phyloP scores from a whole-genome alignment of 2,797 vertebrate species.

The Parambassis ranga region DNA sequence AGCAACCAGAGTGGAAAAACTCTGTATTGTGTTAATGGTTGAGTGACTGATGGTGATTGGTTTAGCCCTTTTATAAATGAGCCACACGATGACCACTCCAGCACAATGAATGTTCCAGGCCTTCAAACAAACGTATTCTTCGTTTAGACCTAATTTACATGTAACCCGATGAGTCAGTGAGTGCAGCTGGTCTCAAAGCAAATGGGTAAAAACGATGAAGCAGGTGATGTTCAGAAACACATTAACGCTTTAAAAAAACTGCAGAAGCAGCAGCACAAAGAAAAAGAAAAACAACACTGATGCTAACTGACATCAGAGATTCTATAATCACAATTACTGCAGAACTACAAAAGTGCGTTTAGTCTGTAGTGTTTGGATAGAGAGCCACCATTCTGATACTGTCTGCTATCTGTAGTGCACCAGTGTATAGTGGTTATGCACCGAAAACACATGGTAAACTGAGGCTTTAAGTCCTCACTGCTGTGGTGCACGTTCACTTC shows the following conservation, averaged over 20 bases:
- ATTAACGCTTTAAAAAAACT: constrained; percentile 12
- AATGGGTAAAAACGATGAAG: constrained; percentile 10
- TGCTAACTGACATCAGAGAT: not conserved
- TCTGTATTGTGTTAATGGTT: constrained; percentile 30
- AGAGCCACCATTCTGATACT: not conserved
- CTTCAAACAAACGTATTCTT: constrained; percentile 37
- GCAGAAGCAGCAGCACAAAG: not conserved
- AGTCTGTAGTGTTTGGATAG: not conserved
- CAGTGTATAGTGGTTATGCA: too few relatives aligned
- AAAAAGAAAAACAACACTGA: constrained; percentile 7
- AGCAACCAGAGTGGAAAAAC: constrained; percentile 13
- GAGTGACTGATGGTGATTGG: constrained; percentile 43
- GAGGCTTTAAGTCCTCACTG: too few relatives aligned
- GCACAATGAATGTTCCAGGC: constrained; percentile 29
- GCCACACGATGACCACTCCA: constrained; percentile 52
- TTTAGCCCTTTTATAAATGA: constrained; percentile 27
- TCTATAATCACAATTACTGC: not conserved
- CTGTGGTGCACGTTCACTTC: too few relatives aligned
- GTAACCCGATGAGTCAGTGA: constrained; percentile 3
- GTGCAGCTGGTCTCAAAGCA: not conserved
- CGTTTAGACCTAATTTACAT: constrained; percentile 25
- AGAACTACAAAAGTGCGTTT: not conserved
- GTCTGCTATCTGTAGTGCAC: too few relatives aligned
- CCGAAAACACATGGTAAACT: too few relatives aligned
- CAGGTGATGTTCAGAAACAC: constrained; percentile 8